Conservation (phyloP, 1,140 invertebrate genomes). For the Drosophila lini region DNA sequence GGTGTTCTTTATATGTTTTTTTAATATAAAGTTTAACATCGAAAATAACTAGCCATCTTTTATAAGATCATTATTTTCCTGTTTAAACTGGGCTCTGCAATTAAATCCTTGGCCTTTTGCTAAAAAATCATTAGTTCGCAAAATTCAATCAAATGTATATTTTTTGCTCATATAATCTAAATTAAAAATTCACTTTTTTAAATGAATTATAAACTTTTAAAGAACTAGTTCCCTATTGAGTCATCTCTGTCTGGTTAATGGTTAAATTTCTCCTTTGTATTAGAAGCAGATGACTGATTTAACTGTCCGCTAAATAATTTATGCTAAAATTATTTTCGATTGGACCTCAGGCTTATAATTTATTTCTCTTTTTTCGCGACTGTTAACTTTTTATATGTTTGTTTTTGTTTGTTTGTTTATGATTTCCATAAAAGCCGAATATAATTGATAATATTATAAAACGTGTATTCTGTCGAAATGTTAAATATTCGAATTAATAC, state of each 20-base stretch:
- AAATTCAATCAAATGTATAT: neutral
- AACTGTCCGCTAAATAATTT: slow-evolving; percentile 23
- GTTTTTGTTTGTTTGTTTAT: slow-evolving; percentile 20
- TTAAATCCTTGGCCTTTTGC: neutral
- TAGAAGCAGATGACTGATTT: slow-evolving; percentile 33
- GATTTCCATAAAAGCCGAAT: slow-evolving; percentile 18
- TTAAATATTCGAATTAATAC: slow-evolving; percentile 41
- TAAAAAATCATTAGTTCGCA: neutral
- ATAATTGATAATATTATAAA: slow-evolving; percentile 23
- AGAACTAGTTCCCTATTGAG: slow-evolving; percentile 14
- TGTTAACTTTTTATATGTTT: neutral
- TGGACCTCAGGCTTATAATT: slow-evolving; percentile 5
- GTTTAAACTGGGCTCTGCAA: neutral
- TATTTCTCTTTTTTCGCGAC: slow-evolving; percentile 21
- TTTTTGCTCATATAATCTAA: neutral
- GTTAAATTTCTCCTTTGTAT: slow-evolving; percentile 10
- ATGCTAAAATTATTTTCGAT: slow-evolving; percentile 16
- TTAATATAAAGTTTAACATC: neutral
- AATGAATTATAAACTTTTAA: neutral
- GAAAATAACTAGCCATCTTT: neutral
- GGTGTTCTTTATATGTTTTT: neutral
- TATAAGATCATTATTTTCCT: neutral
- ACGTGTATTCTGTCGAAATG: slow-evolving; percentile 13
- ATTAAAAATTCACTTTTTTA: too few relatives aligned
- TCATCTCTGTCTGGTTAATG: slow-evolving; percentile 11